These are phyloP conservation scores for Amblyopsis rosae DNA, from an alignment of 2,113 vertebrate genomes.

Conservation along the genomic window DNA sequence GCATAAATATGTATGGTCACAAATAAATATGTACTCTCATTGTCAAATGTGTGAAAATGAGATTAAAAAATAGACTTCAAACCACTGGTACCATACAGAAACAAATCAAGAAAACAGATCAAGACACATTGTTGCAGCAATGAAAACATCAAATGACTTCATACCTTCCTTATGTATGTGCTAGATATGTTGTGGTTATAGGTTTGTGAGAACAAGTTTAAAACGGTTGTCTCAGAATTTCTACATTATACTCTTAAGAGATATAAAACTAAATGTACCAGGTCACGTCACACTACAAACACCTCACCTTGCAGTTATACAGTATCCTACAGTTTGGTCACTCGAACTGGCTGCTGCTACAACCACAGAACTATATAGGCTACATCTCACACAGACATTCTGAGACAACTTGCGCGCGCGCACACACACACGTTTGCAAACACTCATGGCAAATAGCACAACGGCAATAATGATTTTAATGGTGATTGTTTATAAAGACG, in stretches of 20 bases:
- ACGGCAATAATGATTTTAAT: constrained; percentile 33
- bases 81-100: constrained; percentile 2
- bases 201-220: constrained; percentile 56
- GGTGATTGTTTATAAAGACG: constrained; percentile 19
- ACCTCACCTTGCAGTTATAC: no score
- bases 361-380: no score
- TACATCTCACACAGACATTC: neutral
- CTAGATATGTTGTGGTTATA: neutral
- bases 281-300: no score
- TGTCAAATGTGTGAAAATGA: constrained; percentile 18
- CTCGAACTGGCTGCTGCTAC: no score
- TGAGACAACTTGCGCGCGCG: neutral
- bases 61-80: constrained; percentile 9
- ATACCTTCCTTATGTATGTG: constrained; percentile 13
- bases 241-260: neutral
- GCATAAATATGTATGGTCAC: constrained; percentile 6
- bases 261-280: no score
- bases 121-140: constrained; percentile 3
- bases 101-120: neutral
- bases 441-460: neutral
- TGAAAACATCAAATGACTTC: neutral
- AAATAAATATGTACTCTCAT: constrained; percentile 49
- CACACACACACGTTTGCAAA: neutral
- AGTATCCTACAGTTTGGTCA: no score
- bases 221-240: constrained; percentile 65